These are phyloP conservation scores for Sericinus montela DNA, from an alignment of 2,888 invertebrate species.

Conservation along the genomic window DNA sequence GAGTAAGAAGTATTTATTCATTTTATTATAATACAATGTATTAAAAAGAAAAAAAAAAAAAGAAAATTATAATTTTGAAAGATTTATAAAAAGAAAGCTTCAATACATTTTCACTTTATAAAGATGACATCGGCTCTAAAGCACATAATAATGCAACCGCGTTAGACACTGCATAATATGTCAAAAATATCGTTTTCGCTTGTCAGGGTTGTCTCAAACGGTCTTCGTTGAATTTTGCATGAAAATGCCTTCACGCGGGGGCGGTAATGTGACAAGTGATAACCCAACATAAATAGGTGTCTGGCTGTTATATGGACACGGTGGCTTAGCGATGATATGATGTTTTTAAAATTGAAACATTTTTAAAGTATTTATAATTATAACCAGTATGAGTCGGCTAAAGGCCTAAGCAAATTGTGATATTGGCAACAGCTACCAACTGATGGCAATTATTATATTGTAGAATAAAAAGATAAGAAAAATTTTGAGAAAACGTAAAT, in stretches of 20 bases:
- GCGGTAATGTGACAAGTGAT: slow-evolving; percentile 74
- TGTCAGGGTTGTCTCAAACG: slow-evolving; percentile 63
- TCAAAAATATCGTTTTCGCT: slow-evolving; percentile 70
- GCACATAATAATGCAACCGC: slow-evolving; percentile 22
- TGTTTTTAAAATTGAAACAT: slow-evolving; percentile 1
- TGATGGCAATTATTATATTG: no score
- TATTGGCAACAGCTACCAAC: no score
- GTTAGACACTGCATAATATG: slow-evolving; percentile 41
- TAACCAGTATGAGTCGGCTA: no score
- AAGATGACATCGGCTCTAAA: slow-evolving; percentile 8
- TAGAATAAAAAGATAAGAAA: no score
- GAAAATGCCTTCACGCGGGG: slow-evolving; percentile 52
- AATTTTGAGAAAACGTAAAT: no score
- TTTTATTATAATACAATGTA: no score
- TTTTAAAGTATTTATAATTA: no score
- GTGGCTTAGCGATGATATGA: not conserved
- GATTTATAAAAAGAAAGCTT: not conserved
- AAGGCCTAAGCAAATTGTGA: no score
- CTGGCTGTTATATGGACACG: slow-evolving; percentile 7
- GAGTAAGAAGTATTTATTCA: no score
- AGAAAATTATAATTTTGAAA: not conserved
- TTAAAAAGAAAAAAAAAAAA: no score
- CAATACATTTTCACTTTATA: not conserved
- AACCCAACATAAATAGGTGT: slow-evolving; percentile 36
- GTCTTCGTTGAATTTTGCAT: slow-evolving; percentile 67